Conservation (phyloP, 2,113 vertebrate genomes). For the Egretta garzetta region DNA sequence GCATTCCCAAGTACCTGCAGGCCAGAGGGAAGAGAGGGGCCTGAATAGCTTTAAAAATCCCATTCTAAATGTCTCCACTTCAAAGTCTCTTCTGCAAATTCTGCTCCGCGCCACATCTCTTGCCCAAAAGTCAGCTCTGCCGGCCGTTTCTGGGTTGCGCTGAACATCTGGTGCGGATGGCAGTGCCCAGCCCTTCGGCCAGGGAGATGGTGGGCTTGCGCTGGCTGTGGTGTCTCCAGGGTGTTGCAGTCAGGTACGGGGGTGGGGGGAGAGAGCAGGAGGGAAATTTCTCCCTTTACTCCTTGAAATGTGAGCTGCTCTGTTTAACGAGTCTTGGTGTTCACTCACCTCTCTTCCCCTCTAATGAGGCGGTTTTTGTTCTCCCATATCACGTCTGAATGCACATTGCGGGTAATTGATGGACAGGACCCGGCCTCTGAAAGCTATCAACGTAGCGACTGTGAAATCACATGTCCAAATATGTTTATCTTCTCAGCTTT, state of each 20-base stretch:
- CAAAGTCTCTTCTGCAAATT: not conserved
- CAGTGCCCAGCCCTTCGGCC: not conserved
- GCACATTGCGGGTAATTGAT: constrained; percentile 58
- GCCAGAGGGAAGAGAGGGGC: constrained; percentile 25
- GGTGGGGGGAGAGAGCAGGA: not conserved
- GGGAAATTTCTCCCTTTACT: not conserved
- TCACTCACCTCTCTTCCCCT: constrained; percentile 47
- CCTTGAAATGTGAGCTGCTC: not conserved
- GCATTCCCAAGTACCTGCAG: constrained; percentile 27
- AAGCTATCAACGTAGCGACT: constrained; percentile 41
- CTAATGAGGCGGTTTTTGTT: constrained; percentile 51
- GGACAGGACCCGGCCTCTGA: constrained; percentile 56
- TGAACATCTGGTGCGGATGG: fast-evolving
- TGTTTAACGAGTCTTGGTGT: constrained; percentile 28
- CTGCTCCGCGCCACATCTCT: not conserved
- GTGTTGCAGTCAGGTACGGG: not conserved
- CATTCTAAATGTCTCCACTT: not conserved
- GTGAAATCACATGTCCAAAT: constrained; percentile 70
- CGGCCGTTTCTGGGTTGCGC: fast-evolving
- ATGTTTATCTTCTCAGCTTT: constrained; percentile 54
- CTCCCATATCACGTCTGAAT: constrained; percentile 46
- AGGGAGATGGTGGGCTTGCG: not conserved
- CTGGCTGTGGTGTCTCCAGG: not conserved
- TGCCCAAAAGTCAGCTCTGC: not conserved
- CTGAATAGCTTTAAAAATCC: constrained; percentile 29